Conservation (phyloP, 2,113 vertebrate species). For the Cisticola juncidis region DNA sequence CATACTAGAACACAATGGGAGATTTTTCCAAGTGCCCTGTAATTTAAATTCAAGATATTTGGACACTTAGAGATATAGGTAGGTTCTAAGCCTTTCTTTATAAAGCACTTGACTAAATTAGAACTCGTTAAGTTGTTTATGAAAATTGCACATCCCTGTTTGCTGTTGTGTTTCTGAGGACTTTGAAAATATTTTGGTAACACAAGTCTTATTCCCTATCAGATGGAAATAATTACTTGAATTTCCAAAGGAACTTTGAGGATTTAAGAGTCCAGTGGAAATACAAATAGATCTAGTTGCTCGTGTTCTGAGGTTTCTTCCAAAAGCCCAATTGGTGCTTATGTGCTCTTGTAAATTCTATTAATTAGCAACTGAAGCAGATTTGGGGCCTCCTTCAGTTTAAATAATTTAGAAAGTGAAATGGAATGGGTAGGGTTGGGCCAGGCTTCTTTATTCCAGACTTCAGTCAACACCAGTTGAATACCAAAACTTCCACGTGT, state of each 20-base stretch:
- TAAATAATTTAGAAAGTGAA: neutral
- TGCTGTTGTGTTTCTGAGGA: neutral
- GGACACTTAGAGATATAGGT: neutral
- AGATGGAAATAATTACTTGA: neutral
- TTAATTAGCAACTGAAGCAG: neutral
- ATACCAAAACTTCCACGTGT: neutral
- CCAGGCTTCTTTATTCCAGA: neutral
- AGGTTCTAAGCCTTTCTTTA: neutral
- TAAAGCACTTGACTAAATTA: neutral
- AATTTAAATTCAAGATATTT: neutral
- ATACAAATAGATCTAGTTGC: neutral
- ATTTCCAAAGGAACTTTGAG: neutral
- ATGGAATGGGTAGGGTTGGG: neutral
- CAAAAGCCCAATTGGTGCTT: neutral
- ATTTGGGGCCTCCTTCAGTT: neutral
- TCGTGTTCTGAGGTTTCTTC: neutral
- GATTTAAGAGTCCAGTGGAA: neutral
- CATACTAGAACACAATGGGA: neutral
- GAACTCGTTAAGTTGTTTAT: neutral
- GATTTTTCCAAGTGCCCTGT: neutral
- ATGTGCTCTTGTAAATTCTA: neutral
- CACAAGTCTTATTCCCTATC: neutral
- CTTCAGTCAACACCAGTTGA: neutral
- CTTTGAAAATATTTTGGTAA: neutral
- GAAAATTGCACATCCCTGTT: neutral